Evolutionary conservation across 2,797 vertebrate species (phyloP), one percentile per base, ranked within the genome.

Genomic region (Amblyraja radiata): DNA sequence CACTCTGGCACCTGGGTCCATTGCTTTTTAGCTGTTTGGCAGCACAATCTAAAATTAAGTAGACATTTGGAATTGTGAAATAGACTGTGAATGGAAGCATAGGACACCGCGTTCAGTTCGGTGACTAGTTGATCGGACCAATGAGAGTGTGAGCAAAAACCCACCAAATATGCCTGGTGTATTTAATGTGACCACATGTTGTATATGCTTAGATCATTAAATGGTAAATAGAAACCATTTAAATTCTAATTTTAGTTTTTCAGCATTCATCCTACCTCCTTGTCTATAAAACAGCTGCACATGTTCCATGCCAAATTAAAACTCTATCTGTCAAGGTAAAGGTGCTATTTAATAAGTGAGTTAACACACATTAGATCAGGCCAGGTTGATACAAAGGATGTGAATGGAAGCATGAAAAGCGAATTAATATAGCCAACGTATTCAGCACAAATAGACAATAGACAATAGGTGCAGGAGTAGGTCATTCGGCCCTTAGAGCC

Each of bases 161-260:
- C 5, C 11, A 13, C 23, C 25, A 84, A 84, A 68, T 10, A 5
- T 36, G 6, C 61, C 84, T 88, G 28, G 61, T n/a, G 13, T 16
- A 61, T 36, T 88, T 18, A 28, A 25, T 54, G 71, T 11, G 39
- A 54, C 11, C 39, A 54, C 21, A n/a, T 54, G 10, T 54, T n/a
- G 65, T 36, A n/a, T 11, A 54, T 73, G 28, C 1, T n/a, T 68
- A 54, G 11, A 39, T 54, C 68, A 76, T 71, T 54, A 92, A 92
- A 39, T 74, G 39, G 36, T 18, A 54, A 92, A 54, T 21, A 28
- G 46, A 74, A n/a, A 58, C 46, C 36, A 74, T 74, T 92, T 46
- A 46, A 92, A 76, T 76, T 71, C 73, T 73, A 92, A 76, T 76
- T 71, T 91, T 74, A 21, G 1, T 32, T 92, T 74, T 92, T 74